Percentiles rank a stretch among this genome's conserved stretches.
These are phyloP conservation scores for Eupithecia pulchellata DNA, from an alignment of 2,888 invertebrate genomes.

Conservation along the genomic window DNA sequence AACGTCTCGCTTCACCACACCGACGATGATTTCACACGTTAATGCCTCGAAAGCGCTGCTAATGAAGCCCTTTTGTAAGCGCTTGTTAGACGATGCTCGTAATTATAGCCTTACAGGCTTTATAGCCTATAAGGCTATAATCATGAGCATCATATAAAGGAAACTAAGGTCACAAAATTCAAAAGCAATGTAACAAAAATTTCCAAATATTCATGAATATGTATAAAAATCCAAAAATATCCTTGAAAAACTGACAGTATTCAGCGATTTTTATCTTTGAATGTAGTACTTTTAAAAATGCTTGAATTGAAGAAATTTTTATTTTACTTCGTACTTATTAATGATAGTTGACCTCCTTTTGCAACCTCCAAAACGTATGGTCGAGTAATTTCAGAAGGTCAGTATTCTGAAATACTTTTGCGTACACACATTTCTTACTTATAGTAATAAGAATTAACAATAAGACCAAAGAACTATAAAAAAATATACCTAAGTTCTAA, in stretches of 20 bases:
- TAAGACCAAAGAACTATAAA: background rate
- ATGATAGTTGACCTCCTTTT: background rate
- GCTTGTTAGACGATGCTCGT: constrained; percentile 22
- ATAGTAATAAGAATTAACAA: background rate
- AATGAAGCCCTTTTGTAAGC: constrained; percentile 54
- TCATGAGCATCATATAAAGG: no score
- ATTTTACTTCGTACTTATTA: background rate
- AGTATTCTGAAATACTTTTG: constrained; percentile 5
- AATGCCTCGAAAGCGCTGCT: constrained; percentile 69
- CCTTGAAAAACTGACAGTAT: background rate
- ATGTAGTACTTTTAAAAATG: no score
- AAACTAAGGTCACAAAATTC: background rate
- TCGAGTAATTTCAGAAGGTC: constrained; percentile 19
- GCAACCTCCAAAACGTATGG: constrained; percentile 15
- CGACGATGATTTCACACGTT: constrained; percentile 50
- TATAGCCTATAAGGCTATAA: no score
- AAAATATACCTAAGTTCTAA: no score
- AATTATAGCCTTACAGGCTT: background rate
- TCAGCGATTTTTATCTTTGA: background rate
- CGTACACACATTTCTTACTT: background rate
- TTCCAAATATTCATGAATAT: background rate
- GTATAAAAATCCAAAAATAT: background rate
- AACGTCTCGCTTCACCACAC: constrained; percentile 62
- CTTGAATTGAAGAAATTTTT: background rate
- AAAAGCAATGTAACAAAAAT: background rate